Evolutionary conservation across 2,888 invertebrate species (phyloP).

Genomic region (Pheosia tremula): DNA sequence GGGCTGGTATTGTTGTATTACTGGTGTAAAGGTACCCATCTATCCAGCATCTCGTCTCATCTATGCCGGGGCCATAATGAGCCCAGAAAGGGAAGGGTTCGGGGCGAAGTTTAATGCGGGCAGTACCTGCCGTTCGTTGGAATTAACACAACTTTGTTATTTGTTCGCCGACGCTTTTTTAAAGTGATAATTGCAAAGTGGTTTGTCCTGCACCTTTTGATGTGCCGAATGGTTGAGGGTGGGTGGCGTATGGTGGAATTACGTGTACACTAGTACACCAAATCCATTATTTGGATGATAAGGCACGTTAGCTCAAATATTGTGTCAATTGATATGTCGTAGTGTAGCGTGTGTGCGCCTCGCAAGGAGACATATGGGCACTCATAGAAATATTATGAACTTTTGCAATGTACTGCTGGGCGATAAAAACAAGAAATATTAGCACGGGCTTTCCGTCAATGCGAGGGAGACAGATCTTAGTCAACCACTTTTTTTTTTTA

Average conservation of each 20-base stretch:
- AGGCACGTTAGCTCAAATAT: too few species aligned
- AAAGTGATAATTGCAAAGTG: constrained; percentile 67
- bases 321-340: too few species aligned
- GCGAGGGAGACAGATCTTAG: too few species aligned
- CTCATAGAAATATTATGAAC: too few species aligned
- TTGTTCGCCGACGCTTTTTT: constrained; percentile 61
- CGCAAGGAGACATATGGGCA: too few species aligned
- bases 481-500: too few species aligned
- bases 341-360: too few species aligned
- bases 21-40: constrained; percentile 7
- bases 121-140: constrained; percentile 63
- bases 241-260: background rate
- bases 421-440: too few species aligned
- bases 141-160: constrained; percentile 62
- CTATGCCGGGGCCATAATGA: constrained; percentile 53
- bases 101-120: constrained; percentile 76
- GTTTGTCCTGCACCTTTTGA: constrained; percentile 35
- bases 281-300: too few species aligned
- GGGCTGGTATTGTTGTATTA: background rate
- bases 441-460: too few species aligned
- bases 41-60: constrained; percentile 12
- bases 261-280: too few species aligned
- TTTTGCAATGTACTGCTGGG: too few species aligned
- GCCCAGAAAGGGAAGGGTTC: constrained; percentile 62
- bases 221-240: constrained; percentile 15